Evolutionary conservation across 2,888 invertebrate species (phyloP).

Genomic region (Scaptodrosophila latifasciaeformis): DNA sequence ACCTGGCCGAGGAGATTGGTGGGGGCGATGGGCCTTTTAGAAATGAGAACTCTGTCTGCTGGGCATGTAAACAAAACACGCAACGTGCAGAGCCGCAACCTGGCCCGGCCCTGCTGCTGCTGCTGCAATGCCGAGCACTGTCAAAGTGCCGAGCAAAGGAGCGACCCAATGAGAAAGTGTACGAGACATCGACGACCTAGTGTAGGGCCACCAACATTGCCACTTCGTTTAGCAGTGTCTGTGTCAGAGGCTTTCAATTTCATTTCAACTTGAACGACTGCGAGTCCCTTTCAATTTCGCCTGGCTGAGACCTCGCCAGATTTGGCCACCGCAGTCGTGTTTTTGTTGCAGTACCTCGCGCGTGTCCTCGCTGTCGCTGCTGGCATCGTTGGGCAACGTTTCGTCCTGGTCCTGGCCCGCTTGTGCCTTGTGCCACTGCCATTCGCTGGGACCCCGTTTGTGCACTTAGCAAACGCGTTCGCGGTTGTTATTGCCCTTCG

Average conservation of each 20-base stretch:
- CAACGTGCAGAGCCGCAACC: conserved; percentile 1
- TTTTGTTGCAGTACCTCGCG: conserved; percentile 70
- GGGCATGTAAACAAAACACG: conserved; percentile 34
- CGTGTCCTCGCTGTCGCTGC: conserved; percentile 53
- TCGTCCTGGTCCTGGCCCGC: conserved; percentile 16
- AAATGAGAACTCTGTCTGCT: neutral
- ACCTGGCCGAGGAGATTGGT: too few species aligned
- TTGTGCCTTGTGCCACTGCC: conserved; percentile 7
- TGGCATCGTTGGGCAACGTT: conserved; percentile 17
- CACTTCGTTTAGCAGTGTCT: neutral
- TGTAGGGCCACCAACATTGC: conserved; percentile 18
- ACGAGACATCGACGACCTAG: conserved; percentile 37
- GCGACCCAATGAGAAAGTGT: conserved; percentile 2
- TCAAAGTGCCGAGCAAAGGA: conserved; percentile 37
- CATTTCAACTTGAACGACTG: conserved; percentile 45
- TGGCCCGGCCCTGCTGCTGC: conserved; percentile 13
- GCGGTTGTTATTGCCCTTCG: conserved; percentile 9
- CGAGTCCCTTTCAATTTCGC: conserved; percentile 57
- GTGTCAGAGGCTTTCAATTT: conserved; percentile 55
- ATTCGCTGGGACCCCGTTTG: conserved; percentile 30
- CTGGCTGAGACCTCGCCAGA: conserved; percentile 40
- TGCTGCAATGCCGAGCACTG: conserved; percentile 21
- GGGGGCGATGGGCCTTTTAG: conserved; percentile 13
- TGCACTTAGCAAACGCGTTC: conserved; percentile 46
- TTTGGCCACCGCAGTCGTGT: conserved; percentile 69